Conservation (phyloP, 2,888 invertebrate genomes). For the Spodoptera littoralis region DNA sequence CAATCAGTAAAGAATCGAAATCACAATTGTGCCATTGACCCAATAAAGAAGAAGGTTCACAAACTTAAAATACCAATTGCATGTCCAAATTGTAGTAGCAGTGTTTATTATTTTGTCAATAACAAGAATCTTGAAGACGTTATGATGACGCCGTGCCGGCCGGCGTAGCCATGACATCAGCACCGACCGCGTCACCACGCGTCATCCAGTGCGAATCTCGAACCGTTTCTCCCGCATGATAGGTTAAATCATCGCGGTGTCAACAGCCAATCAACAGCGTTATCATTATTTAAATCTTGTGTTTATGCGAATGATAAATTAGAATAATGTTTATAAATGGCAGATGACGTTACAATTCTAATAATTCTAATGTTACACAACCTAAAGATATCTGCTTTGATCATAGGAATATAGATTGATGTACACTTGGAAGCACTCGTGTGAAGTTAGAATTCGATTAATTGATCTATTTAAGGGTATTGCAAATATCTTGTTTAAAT, state of each 20-base stretch:
- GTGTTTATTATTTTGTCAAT: slow-evolving; percentile 36
- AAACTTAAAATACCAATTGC: no score
- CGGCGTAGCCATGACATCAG: slow-evolving; percentile 83
- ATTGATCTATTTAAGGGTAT: slow-evolving; percentile 9
- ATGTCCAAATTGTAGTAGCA: slow-evolving; percentile 9
- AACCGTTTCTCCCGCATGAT: slow-evolving; percentile 68
- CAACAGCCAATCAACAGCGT: slow-evolving; percentile 73
- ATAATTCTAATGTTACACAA: slow-evolving; percentile 48
- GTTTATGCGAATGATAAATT: slow-evolving; percentile 64
- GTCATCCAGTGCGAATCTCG: slow-evolving; percentile 78
- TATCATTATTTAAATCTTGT: slow-evolving; percentile 72
- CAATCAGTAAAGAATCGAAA: no score
- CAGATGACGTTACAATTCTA: slow-evolving; percentile 59
- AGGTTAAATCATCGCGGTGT: slow-evolving; percentile 75
- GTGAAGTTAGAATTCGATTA: slow-evolving; percentile 3
- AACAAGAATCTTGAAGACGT: slow-evolving; percentile 52
- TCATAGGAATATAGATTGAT: slow-evolving; percentile 17
- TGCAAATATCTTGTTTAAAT: slow-evolving; percentile 52
- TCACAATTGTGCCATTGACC: no score
- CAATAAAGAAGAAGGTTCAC: no score
- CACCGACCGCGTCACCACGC: slow-evolving; percentile 76
- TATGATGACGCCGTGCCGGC: slow-evolving; percentile 70
- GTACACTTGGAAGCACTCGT: no score
- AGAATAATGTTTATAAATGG: slow-evolving; percentile 58
- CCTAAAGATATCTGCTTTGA: slow-evolving; percentile 28